phyloP scores from a whole-genome alignment of 2,797 vertebrate genomes.

The Pelodytes ibericus region DNA sequence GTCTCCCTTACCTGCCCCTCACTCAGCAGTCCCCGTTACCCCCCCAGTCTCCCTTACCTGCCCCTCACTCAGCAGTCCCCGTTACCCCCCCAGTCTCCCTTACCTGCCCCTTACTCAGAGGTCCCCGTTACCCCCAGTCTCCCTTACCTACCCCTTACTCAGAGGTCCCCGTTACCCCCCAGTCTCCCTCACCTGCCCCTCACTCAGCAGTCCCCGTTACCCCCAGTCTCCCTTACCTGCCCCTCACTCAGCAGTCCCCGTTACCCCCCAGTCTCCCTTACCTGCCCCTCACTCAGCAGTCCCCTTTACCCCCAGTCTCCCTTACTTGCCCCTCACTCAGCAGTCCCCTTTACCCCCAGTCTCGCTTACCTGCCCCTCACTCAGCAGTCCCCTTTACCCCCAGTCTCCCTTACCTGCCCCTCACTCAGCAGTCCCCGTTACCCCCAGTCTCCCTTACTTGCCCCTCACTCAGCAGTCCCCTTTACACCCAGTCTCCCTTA shows the following conservation, averaged over 20 bases:
- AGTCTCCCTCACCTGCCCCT: not conserved
- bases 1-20: too few relatives aligned
- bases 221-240: not conserved
- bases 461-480: not conserved
- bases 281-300: too few relatives aligned
- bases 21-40: not conserved
- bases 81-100: not conserved
- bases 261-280: not conserved
- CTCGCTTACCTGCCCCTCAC: not conserved
- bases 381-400: not conserved
- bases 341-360: not conserved
- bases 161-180: not conserved
- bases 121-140: not conserved
- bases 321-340: not conserved
- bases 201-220: too few relatives aligned
- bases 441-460: not conserved
- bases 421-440: not conserved
- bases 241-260: too few relatives aligned
- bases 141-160: not conserved
- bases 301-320: not conserved
- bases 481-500: not conserved
- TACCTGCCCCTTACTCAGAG: not conserved
- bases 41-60: not conserved
- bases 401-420: not conserved
- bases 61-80: too few relatives aligned